Base-by-base conservation (phyloP, 2,113 vertebrate species). In the Oxygymnocypris stewartii region DNA sequence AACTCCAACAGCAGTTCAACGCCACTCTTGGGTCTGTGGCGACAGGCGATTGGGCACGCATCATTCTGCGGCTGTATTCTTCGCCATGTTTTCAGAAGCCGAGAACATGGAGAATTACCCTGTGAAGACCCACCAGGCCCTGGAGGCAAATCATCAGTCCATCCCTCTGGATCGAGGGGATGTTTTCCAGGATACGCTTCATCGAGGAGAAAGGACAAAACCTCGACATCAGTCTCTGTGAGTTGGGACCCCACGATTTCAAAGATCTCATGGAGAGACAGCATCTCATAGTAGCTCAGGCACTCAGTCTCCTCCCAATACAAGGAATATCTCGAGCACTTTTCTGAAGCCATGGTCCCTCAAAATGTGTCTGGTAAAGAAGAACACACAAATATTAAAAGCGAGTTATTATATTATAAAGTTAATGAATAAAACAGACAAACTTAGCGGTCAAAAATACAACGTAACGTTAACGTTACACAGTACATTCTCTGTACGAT, bases 291-390 rank as follows among this genome's bases (percentile, higher is more conserved):
- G 90, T 96, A 97, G 85, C 94, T 95, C 71, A 96, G 90, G 89
- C 95, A 96, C 69, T 96, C 96, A 0, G 96, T 96, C 93, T 97
- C 97, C 87, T 97, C 96, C 96, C 97, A 98, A 88, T 90, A 89
- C 59, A 94, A 90, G 12, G 91, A 91, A 85, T 87, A 86, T 2
- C 84, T 80, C 23, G 88, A 88, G 65, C 89, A 90, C 84, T 88
- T 86, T 11, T 84, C 73, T 25, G 90, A 73, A 51, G 92, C 92
- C 95, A 96, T 95, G 49, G 40, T 91, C 47, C 35, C 37, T 59
- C 65, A 23, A 84, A 85, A 23, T n/a, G 37, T n/a, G 40, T 81
- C 88, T 89, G 80, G 35, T 67, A 57, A 59, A 79, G 59, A 81
- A 28, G 37, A 47, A 79, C 47, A 78, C 3, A 28, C 1, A 42